A percentile compares a stretch with the other conserved stretches of the same genome.
These are phyloP conservation scores for Acleris cristana DNA, from an alignment of 2,888 invertebrate genomes.

Conservation along the genomic window DNA sequence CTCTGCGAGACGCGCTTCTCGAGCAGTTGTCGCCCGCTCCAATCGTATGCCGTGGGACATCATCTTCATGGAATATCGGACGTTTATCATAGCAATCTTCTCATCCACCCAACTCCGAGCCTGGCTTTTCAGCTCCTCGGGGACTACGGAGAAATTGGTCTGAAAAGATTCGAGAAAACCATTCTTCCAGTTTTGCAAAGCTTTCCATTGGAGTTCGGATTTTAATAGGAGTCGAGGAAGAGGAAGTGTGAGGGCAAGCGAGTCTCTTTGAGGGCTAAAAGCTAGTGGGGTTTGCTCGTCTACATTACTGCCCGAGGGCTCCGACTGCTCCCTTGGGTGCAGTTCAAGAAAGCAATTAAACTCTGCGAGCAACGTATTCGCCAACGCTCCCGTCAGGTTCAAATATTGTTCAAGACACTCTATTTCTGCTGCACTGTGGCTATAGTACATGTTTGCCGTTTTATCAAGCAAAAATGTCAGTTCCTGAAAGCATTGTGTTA, in stretches of 20 bases:
- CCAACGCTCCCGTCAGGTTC: constrained; percentile 54
- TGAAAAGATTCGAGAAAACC: constrained; percentile 70
- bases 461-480: constrained; percentile 52
- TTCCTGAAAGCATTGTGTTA: constrained; percentile 53
- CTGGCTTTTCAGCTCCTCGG: constrained; percentile 60
- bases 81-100: constrained; percentile 54
- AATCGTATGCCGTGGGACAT: constrained; percentile 62
- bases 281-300: too few relatives aligned
- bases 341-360: constrained; percentile 64
- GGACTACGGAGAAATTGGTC: constrained; percentile 54
- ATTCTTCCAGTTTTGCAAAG: constrained; percentile 66
- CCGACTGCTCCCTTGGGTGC: constrained; percentile 51
- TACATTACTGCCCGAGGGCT: background rate
- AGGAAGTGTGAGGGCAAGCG: constrained; percentile 39
- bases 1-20: constrained; percentile 58
- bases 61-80: constrained; percentile 67
- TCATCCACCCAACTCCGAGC: constrained; percentile 65
- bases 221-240: constrained; percentile 59
- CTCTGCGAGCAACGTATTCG: constrained; percentile 61
- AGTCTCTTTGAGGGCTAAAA: background rate
- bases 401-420: constrained; percentile 63
- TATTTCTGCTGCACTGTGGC: constrained; percentile 62
- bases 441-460: constrained; percentile 56
- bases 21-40: constrained; percentile 62
- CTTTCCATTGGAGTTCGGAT: constrained; percentile 61